phyloP scores from a whole-genome alignment of 2,797 vertebrate genomes.

The Syngnathus acus region DNA sequence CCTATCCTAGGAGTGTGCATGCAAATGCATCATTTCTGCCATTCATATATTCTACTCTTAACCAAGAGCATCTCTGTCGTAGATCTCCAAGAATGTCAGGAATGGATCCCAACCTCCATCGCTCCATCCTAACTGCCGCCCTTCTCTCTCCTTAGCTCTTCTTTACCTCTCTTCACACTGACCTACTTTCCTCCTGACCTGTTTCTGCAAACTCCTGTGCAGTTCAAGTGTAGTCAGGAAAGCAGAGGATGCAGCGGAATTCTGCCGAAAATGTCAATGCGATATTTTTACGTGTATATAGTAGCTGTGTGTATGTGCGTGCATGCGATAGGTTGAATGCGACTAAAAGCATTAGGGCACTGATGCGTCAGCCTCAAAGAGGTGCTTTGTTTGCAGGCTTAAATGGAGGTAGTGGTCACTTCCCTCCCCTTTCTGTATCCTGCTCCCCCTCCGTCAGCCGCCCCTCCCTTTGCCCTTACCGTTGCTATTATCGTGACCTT shows the following conservation, averaged over 20 bases:
- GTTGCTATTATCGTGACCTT: constrained; percentile 39
- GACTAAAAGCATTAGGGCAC: constrained; percentile 40
- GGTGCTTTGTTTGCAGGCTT: constrained; percentile 57
- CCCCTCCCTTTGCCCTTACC: constrained; percentile 41
- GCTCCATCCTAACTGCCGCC: constrained; percentile 2
- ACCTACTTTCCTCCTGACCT: constrained; percentile 74
- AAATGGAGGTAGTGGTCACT: constrained; percentile 50
- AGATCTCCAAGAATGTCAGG: constrained; percentile 34
- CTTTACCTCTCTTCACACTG: constrained; percentile 33
- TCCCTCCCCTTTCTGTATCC: constrained; percentile 3
- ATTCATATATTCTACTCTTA: constrained; percentile 39
- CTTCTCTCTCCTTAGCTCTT: constrained; percentile 1
- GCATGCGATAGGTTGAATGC: constrained; percentile 14
- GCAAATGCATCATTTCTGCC: no score
- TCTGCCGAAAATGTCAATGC: constrained; percentile 47
- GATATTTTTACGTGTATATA: constrained; percentile 9
- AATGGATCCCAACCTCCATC: constrained; percentile 34
- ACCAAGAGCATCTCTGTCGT: constrained; percentile 28
- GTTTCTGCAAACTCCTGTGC: constrained; percentile 53
- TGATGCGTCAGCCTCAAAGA: constrained; percentile 56
- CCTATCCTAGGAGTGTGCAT: no score
- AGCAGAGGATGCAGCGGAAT: constrained; percentile 39
- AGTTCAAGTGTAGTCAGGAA: constrained; percentile 47
- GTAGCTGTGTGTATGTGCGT: constrained; percentile 13
- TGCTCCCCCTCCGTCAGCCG: not conserved